phyloP scores from a whole-genome alignment of 2,797 vertebrate genomes.

The Coilia nasus region DNA sequence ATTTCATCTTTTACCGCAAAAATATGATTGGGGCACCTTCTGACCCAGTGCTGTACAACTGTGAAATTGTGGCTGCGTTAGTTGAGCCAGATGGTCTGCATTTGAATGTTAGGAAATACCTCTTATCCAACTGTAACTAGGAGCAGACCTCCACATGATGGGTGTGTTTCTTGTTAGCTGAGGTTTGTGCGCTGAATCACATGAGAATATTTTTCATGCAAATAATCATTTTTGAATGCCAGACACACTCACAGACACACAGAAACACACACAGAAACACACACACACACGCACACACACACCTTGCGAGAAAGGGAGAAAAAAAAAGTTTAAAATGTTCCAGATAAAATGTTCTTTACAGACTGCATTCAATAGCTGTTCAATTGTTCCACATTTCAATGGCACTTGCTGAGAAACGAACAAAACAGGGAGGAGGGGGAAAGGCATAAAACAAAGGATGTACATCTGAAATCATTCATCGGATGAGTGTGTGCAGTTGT shows the following conservation, averaged over 20 bases:
- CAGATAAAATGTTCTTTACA: constrained; percentile 20
- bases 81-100: constrained; percentile 54
- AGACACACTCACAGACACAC: constrained; percentile 32
- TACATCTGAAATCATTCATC: constrained; percentile 51
- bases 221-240: constrained; percentile 68
- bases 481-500: constrained; percentile 47
- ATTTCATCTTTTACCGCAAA: constrained; percentile 20
- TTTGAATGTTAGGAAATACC: constrained; percentile 51
- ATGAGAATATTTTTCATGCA: constrained; percentile 48
- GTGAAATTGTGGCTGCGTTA: constrained; percentile 47
- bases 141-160: constrained; percentile 50
- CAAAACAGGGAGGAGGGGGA: background rate
- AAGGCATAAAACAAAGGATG: constrained; percentile 34
- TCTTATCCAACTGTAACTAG: constrained; percentile 47
- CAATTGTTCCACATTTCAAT: constrained; percentile 27
- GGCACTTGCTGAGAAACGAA: constrained; percentile 17
- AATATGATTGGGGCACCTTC: constrained; percentile 31
- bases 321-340: background rate
- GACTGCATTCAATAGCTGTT: constrained; percentile 12
- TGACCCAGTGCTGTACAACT: constrained; percentile 41
- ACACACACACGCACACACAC: constrained; percentile 12
- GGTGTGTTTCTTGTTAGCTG: constrained; percentile 56
- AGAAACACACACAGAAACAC: background rate
- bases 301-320: background rate
- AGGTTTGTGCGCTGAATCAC: constrained; percentile 42